Evolutionary conservation across 2,888 invertebrate genomes (phyloP), one percentile per base, ranked within the genome.

Genomic region (Danaus chrysippus): DNA sequence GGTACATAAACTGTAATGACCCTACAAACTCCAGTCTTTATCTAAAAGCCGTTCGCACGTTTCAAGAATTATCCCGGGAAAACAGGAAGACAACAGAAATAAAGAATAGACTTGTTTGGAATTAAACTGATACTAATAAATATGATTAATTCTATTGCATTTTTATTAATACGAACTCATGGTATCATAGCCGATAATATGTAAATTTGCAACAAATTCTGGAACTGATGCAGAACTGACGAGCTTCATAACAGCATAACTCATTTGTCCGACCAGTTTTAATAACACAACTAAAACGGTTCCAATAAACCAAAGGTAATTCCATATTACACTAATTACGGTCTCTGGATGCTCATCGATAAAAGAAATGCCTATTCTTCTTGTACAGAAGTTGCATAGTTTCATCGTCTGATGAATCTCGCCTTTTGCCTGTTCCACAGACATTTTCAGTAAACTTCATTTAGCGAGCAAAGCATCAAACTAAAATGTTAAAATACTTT

Each of bases 101-200:
- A 34, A 34, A 34, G 8, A 34, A 34, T 5, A 34, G 3, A 34
- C 23, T 34, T 34, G 23, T 34, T 34, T 13, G 15, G 13, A 13
- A 46, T 13, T 23, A 42, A 34, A 55, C 34, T 15, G 55, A 13
- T 5, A 10, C n/a, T 12, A 41, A 13, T 43, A 12, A 15, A 43
- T 56, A 17, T n/a, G 12, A 58, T 46, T 56, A 43, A n/a, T 59
- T 46, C 44, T 56, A n/a, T 19, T 44, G 44, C 65, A 34, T 34
- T 34, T 46, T 46, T n/a, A 1, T 46, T 13, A 46, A 46, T 13
- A 79, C 81, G 80, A 68, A 87, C 87, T 84, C 79, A 86, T 82
- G 10, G 75, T 75, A 56, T 81, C 87, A 55, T 87, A 87, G 19
- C 86, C 86, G 42, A 82, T 79, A 61, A 85, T 81, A 63, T 87